Evolutionary conservation across 2,113 vertebrate species (phyloP).

Genomic region (Talpa occidentalis): DNA sequence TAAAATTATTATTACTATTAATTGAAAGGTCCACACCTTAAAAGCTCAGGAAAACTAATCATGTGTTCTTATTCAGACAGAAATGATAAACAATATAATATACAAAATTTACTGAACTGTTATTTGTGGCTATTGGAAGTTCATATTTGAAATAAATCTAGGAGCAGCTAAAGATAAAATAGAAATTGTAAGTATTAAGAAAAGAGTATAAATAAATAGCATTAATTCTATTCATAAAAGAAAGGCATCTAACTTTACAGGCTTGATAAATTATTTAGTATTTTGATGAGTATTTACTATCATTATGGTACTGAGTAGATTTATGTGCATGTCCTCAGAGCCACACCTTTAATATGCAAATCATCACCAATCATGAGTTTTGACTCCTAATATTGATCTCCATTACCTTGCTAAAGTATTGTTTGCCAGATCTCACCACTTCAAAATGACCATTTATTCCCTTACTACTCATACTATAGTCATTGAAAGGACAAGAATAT

Average conservation of each 20-base stretch:
- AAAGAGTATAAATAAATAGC: neutral
- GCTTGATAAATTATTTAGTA: neutral
- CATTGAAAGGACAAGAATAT: neutral
- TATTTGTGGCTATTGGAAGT: neutral
- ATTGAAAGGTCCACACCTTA: neutral
- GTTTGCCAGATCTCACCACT: neutral
- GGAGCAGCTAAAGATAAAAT: neutral
- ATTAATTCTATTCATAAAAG: neutral
- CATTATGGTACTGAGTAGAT: neutral
- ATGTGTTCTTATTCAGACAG: neutral
- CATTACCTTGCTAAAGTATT: neutral
- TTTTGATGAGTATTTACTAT: neutral
- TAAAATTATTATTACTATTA: neutral
- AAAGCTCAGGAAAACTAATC: neutral
- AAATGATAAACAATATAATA: neutral
- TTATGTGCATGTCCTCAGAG: neutral
- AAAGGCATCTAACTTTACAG: neutral
- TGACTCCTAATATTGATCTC: neutral
- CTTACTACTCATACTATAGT: neutral
- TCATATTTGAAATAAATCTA: neutral
- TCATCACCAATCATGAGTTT: neutral
- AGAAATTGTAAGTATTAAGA: neutral
- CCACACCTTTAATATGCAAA: neutral
- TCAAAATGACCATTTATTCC: no score
- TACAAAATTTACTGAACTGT: neutral